Evolutionary conservation across 2,888 invertebrate species (phyloP), one percentile per base, ranked within the genome.

Genomic region (Epinotia brunnichana): DNA sequence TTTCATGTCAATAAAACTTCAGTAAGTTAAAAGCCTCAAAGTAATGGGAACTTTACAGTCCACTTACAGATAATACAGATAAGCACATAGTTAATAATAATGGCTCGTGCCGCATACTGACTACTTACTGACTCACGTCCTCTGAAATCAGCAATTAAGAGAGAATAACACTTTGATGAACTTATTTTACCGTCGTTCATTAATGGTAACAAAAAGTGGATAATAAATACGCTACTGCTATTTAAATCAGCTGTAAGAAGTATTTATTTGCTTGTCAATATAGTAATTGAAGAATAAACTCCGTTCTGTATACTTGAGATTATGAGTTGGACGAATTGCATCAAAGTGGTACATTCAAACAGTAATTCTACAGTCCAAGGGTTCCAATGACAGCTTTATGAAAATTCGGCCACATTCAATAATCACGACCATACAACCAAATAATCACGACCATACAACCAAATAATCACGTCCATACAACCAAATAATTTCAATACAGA

Each of bases 61-160:
- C n/a, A 64, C 60, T 53, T 44, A 67, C 41, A 48, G 48, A 68
- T 57, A 57, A 24, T 44, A 67, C 41, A 48, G 48, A 68, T 57
- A 57, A 24, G 56, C 41, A 3, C 21, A 15, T 66, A 24, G 35
- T 60, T 41, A 29, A 10, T 17, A n/a, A 35, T 57, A 67, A 29
- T 59, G 56, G 68, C 72, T 29, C 72, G 68, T 72, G 72, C 67
- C 56, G 35, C 39, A 35, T 35, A 41, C 48, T 44, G 48, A 44
- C 39, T 29, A 35, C 7, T 67, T n/a, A n/a, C n/a, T n/a, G 67
- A 68, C 13, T 68, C 67, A 59, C 48, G 17, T 29, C 4, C 24
- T 35, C 19, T 21, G n/a, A 56, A 53, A 24, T 24, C 54, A 39
- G 19, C 21, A 56, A n/a, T 56, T 41, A 56, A 41, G 19, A 21